These are phyloP conservation scores for Lycaena phlaeas DNA, from an alignment of 2,888 invertebrate genomes.

Conservation along the genomic window DNA sequence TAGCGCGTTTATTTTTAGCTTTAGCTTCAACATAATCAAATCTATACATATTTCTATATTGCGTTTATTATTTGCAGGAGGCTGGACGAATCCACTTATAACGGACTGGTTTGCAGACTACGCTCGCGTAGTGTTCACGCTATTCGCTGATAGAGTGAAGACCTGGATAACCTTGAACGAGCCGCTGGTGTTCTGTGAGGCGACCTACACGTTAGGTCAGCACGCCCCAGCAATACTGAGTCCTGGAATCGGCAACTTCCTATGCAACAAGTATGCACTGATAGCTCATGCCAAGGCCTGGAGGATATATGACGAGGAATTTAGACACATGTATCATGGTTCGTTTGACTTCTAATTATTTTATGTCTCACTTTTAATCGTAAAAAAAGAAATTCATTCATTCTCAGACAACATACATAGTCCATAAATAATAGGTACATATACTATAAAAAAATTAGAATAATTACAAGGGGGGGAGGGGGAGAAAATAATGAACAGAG, in stretches of 20 bases:
- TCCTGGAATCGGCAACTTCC: constrained; percentile 63
- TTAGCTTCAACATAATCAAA: no score
- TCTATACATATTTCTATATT: not conserved
- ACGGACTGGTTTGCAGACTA: constrained; percentile 73
- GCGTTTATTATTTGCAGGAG: not conserved
- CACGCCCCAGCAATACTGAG: constrained; percentile 34
- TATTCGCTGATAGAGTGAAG: constrained; percentile 73
- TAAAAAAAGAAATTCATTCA: no score
- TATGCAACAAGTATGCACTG: constrained; percentile 75
- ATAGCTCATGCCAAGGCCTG: constrained; percentile 77
- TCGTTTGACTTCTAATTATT: no score
- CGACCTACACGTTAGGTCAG: constrained; percentile 43
- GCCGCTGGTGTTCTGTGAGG: constrained; percentile 51
- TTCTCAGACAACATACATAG: no score
- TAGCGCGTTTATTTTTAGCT: no score
- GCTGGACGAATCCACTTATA: constrained; percentile 59
- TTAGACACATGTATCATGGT: constrained; percentile 35
- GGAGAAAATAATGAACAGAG: no score
- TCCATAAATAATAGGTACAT: no score
- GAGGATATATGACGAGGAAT: constrained; percentile 70
- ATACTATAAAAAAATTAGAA: no score
- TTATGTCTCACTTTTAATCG: no score
- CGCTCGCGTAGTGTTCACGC: constrained; percentile 61
- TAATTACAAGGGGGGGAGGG: no score
- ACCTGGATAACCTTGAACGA: constrained; percentile 83